Conservation (phyloP, 2,888 invertebrate genomes). For the Hemithea aestivaria region DNA sequence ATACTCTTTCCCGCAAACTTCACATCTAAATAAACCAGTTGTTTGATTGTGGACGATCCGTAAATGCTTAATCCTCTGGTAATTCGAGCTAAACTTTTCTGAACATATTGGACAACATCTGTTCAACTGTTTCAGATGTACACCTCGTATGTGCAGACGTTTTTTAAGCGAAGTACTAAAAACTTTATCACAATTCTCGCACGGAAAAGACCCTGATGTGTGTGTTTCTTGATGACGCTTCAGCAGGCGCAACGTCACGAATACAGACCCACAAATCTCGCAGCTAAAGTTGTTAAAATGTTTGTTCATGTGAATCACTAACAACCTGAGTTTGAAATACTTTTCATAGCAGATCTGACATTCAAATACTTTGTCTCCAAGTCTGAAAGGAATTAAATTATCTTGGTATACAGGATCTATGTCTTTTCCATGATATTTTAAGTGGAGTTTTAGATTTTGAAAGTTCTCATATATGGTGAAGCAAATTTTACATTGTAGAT, state of each 20-base stretch:
- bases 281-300: slow-evolving; percentile 65
- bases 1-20: slow-evolving; percentile 55
- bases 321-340: slow-evolving; percentile 47
- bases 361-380: slow-evolving; percentile 44
- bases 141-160: slow-evolving; percentile 47
- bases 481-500: slow-evolving; percentile 56
- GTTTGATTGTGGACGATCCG: slow-evolving; percentile 53
- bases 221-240: slow-evolving; percentile 54
- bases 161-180: slow-evolving; percentile 54
- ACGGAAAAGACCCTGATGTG: slow-evolving; percentile 52
- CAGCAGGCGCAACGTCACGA: slow-evolving; percentile 46
- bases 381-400: slow-evolving; percentile 59
- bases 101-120: slow-evolving; percentile 59
- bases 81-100: slow-evolving; percentile 58
- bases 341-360: slow-evolving; percentile 56
- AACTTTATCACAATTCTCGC: slow-evolving; percentile 58
- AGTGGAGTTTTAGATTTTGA: slow-evolving; percentile 45
- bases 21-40: slow-evolving; percentile 46
- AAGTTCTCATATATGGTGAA: slow-evolving; percentile 32
- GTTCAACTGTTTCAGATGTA: slow-evolving; percentile 51
- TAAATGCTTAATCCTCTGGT: slow-evolving; percentile 58
- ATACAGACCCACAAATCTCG: slow-evolving; percentile 58
- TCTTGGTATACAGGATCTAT: slow-evolving; percentile 45
- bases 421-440: slow-evolving; percentile 47
- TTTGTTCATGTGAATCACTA: slow-evolving; percentile 63